Conservation (phyloP, 2,888 invertebrate genomes). For the Eupeodes latifasciatus region DNA sequence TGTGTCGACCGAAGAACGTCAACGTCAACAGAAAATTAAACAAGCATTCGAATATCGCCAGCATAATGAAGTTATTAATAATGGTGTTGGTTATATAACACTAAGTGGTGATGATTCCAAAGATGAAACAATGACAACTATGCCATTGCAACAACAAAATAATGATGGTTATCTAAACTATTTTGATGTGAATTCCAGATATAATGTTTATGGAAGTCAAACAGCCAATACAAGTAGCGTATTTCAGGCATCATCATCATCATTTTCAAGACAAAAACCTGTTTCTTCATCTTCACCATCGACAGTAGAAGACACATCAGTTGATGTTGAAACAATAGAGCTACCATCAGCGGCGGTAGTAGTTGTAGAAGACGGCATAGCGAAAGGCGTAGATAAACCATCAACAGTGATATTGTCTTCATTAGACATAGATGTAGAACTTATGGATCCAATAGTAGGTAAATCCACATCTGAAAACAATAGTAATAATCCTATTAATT, state of each 20-base stretch:
- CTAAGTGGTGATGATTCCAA: slow-evolving; percentile 54
- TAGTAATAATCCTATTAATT: slow-evolving; percentile 36
- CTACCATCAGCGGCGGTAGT: slow-evolving; percentile 4
- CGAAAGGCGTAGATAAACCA: not conserved
- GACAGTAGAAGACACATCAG: not conserved
- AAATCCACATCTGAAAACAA: slow-evolving; percentile 14
- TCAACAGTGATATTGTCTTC: slow-evolving; percentile 21
- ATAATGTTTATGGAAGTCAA: slow-evolving; percentile 31
- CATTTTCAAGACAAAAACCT: not conserved
- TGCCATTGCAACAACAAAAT: slow-evolving; percentile 73
- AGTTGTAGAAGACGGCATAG: not conserved
- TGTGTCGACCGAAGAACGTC: slow-evolving; percentile 70
- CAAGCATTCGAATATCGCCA: slow-evolving; percentile 32
- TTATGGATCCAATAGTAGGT: not conserved
- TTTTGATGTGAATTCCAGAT: slow-evolving; percentile 77
- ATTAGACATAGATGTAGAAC: slow-evolving; percentile 16
- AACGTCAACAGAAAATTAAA: slow-evolving; percentile 69
- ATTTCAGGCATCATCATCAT: not conserved
- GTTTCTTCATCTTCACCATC: not conserved
- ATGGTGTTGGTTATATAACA: slow-evolving; percentile 41
- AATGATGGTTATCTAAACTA: slow-evolving; percentile 78
- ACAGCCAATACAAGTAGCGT: not conserved
- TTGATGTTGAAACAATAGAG: slow-evolving; percentile 10
- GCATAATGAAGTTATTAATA: slow-evolving; percentile 29
- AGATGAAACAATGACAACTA: slow-evolving; percentile 60